Conservation (phyloP, 2,888 invertebrate genomes). For the Danaus chrysippus region DNA sequence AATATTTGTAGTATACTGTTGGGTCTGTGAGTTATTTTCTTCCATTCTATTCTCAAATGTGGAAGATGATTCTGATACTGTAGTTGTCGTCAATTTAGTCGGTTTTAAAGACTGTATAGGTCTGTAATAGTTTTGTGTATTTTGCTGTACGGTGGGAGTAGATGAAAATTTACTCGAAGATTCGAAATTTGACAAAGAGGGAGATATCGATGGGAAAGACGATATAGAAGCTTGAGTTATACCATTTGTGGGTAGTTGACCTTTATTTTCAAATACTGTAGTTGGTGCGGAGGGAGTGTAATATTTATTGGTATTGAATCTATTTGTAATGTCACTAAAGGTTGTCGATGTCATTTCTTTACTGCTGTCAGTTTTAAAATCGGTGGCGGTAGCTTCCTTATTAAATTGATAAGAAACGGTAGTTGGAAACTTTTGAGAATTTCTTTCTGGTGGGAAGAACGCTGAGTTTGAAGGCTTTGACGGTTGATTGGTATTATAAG, state of each 20-base stretch:
- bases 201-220: slow-evolving; percentile 45
- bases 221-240: slow-evolving; percentile 55
- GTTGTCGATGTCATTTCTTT: slow-evolving; percentile 22
- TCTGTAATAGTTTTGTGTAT: slow-evolving; percentile 9
- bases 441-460: slow-evolving; percentile 29
- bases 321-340: slow-evolving; percentile 14
- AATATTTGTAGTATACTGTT: slow-evolving; percentile 7
- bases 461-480: slow-evolving; percentile 46
- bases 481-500: slow-evolving; percentile 59
- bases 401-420: slow-evolving; percentile 44
- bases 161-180: slow-evolving; percentile 8
- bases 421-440: slow-evolving; percentile 39
- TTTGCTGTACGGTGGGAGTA: slow-evolving; percentile 9
- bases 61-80: neutral
- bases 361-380: slow-evolving; percentile 19
- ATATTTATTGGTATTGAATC: slow-evolving; percentile 25
- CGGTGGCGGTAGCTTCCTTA: slow-evolving; percentile 34
- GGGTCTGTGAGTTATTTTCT: slow-evolving; percentile 5
- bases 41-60: slow-evolving; percentile 3
- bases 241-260: slow-evolving; percentile 36
- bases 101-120: slow-evolving; percentile 4
- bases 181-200: slow-evolving; percentile 34
- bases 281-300: slow-evolving; percentile 26
- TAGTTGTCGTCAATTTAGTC: slow-evolving; percentile 2
- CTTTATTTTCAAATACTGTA: slow-evolving; percentile 22